A percentile compares a stretch with the other conserved stretches of the same genome.
These are phyloP conservation scores for Thunnus albacares DNA, from an alignment of 2,797 vertebrate species.

Conservation along the genomic window DNA sequence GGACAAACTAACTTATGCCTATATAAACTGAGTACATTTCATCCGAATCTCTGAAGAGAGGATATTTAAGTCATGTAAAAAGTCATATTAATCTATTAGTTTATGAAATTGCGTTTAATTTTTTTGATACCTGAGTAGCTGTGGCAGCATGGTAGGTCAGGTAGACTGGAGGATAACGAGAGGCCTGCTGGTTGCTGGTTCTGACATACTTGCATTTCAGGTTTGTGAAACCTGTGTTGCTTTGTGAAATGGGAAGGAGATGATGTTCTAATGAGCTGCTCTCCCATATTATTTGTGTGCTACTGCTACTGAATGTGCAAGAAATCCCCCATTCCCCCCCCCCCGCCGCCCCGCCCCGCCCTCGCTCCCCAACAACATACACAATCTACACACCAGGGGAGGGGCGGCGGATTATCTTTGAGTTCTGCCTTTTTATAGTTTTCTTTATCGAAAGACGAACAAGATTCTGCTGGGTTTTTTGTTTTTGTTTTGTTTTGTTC, in stretches of 20 bases:
- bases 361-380: slow-evolving; percentile 48
- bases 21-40: slow-evolving; percentile 82
- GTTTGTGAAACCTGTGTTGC: slow-evolving; percentile 59
- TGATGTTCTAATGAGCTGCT: slow-evolving; percentile 50
- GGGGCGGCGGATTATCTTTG: slow-evolving; percentile 54
- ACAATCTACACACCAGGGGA: slow-evolving; percentile 43
- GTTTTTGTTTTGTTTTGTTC: slow-evolving; percentile 39
- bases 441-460: slow-evolving; percentile 62
- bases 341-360: slow-evolving; percentile 15
- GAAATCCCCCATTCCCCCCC: slow-evolving; percentile 19
- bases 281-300: slow-evolving; percentile 72
- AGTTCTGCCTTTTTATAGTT: slow-evolving; percentile 72
- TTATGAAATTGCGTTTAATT: slow-evolving; percentile 64
- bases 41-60: slow-evolving; percentile 76
- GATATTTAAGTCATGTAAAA: slow-evolving; percentile 81
- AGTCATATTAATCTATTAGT: slow-evolving; percentile 76
- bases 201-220: slow-evolving; percentile 48
- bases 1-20: slow-evolving; percentile 79
- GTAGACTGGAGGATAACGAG: slow-evolving; percentile 43
- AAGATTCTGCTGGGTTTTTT: slow-evolving; percentile 51
- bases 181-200: slow-evolving; percentile 46
- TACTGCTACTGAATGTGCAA: slow-evolving; percentile 80
- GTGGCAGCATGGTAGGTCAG: slow-evolving; percentile 54
- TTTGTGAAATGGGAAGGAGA: slow-evolving; percentile 59
- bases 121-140: slow-evolving; percentile 60